These are phyloP conservation scores for Drymodes brunneopygia DNA, from an alignment of 2,113 vertebrate genomes.

Conservation along the genomic window DNA sequence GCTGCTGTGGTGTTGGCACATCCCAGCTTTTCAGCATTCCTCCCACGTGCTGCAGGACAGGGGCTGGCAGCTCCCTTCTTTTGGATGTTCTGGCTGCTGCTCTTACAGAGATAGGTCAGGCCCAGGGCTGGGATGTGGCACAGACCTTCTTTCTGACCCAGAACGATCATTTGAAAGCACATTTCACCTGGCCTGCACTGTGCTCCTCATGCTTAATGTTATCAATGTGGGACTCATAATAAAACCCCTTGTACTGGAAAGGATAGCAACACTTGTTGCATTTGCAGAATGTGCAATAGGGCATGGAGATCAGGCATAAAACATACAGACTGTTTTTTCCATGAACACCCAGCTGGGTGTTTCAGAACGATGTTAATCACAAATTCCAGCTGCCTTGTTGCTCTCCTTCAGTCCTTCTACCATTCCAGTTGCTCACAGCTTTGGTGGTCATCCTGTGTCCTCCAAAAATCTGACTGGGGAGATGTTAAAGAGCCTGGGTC, in stretches of 20 bases:
- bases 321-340: background rate
- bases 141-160: background rate
- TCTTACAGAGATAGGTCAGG: slow-evolving; percentile 31
- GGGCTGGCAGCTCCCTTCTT: background rate
- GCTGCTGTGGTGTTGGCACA: background rate
- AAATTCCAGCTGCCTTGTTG: background rate
- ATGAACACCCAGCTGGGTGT: background rate
- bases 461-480: background rate
- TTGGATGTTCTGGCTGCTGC: background rate
- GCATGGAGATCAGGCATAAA: slow-evolving; percentile 3
- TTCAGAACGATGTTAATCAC: background rate
- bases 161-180: slow-evolving; percentile 4
- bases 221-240: background rate
- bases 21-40: background rate
- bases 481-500: background rate
- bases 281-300: slow-evolving; percentile 46
- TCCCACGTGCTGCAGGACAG: background rate
- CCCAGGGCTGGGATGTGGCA: background rate
- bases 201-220: background rate
- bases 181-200: slow-evolving; percentile 12
- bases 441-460: background rate
- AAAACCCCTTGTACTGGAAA: background rate
- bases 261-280: slow-evolving; percentile 42
- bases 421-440: fast-evolving
- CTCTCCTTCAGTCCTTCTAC: background rate